Evolutionary conservation across 1,140 invertebrate species (phyloP).

Genomic region (Drosophila saltans): DNA sequence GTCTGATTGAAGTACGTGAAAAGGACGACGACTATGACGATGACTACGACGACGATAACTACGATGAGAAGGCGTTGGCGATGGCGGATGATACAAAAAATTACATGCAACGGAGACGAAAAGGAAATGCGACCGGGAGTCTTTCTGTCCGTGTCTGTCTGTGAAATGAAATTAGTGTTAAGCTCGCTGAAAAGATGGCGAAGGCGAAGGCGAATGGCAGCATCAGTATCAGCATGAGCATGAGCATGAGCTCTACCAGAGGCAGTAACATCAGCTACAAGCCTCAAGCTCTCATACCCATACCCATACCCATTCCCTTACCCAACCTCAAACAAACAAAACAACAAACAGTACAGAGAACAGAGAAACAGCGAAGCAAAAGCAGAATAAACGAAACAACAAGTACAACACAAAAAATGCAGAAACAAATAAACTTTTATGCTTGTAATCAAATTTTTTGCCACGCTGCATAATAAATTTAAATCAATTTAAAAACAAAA

Average conservation of each 20-base stretch:
- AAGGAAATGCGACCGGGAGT: conserved; percentile 10
- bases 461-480: conserved; percentile 69
- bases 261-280: not conserved
- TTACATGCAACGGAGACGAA: conserved; percentile 14
- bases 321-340: conserved; percentile 38
- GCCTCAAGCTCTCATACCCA: not conserved
- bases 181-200: conserved; percentile 23
- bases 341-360: conserved; percentile 22
- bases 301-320: not conserved
- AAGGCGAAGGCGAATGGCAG: not conserved
- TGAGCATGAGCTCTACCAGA: conserved; percentile 5
- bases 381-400: not conserved
- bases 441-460: conserved; percentile 71
- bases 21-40: conserved; percentile 20
- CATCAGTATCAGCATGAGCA: conserved; percentile 16
- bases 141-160: conserved; percentile 11
- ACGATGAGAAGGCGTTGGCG: conserved; percentile 9
- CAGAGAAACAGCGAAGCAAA: conserved; percentile 17
- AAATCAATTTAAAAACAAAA: conserved; percentile 63
- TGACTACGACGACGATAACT: not conserved
- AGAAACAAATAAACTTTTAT: conserved; percentile 79
- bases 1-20: conserved; percentile 48
- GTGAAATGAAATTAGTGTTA: conserved; percentile 73
- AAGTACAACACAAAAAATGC: conserved; percentile 21
- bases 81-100: conserved; percentile 27